Percentiles rank a stretch among this genome's conserved stretches.
Conservation (phyloP, 1,140 invertebrate genomes). For the Heliconius himera region DNA sequence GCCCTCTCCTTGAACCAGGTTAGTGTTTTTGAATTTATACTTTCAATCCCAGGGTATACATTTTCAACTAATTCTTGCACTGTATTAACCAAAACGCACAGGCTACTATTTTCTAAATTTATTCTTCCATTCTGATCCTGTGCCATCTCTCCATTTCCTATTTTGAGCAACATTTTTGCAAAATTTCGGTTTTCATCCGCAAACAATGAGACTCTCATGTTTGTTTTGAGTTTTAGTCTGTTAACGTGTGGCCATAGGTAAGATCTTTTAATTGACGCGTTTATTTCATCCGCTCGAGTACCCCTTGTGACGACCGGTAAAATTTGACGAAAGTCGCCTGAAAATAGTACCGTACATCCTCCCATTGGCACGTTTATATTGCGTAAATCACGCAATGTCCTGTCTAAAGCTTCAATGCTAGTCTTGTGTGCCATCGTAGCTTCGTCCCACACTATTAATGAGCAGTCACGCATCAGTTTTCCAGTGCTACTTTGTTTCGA, state of each 20-base stretch:
- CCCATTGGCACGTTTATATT: constrained; percentile 49
- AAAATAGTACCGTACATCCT: constrained; percentile 51
- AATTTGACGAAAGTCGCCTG: constrained; percentile 77
- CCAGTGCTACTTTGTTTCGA: constrained; percentile 51
- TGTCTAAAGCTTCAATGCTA: constrained; percentile 53
- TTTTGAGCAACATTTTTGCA: constrained; percentile 47
- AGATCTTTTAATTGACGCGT: constrained; percentile 51
- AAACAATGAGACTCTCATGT: constrained; percentile 49
- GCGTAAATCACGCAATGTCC: constrained; percentile 52
- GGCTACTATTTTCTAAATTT: constrained; percentile 35
- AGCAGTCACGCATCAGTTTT: constrained; percentile 50
- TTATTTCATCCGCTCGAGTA: constrained; percentile 59
- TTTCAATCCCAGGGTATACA: too few species aligned
- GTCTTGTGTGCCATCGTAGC: constrained; percentile 35
- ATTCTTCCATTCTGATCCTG: constrained; percentile 42
- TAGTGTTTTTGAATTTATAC: too few species aligned
- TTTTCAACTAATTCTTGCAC: too few species aligned
- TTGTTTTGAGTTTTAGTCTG: constrained; percentile 53
- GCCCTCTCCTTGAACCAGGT: too few species aligned
- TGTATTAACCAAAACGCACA: constrained; percentile 19
- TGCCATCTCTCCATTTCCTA: constrained; percentile 50
- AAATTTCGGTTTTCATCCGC: constrained; percentile 42
- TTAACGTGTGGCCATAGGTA: constrained; percentile 50
- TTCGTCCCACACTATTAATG: constrained; percentile 55
- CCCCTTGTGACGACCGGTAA: constrained; percentile 71